A percentile compares a stretch with the other conserved stretches of the same genome.
phyloP scores from a whole-genome alignment of 2,888 invertebrate species.

The Fissipunctia ypsillon region DNA sequence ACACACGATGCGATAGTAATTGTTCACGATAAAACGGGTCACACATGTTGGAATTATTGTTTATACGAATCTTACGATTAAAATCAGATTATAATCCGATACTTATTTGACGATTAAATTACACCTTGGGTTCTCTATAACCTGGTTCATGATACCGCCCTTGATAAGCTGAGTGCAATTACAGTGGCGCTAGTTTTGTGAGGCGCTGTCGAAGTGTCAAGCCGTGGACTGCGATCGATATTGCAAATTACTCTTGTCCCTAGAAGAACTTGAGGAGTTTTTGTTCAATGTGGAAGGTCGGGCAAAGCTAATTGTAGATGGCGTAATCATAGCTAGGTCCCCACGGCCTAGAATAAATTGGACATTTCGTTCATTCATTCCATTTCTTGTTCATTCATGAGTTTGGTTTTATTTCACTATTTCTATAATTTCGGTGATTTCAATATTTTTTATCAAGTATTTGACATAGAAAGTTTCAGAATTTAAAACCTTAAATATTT shows the following conservation, averaged over 20 bases:
- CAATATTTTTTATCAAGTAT: no score
- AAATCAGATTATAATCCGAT: slow-evolving; percentile 5
- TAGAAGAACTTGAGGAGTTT: not conserved
- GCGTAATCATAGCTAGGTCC: no score
- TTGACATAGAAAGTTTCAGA: no score
- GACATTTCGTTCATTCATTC: no score
- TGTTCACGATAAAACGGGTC: slow-evolving; percentile 16
- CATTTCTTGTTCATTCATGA: no score
- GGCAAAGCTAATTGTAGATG: no score
- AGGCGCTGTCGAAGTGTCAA: not conserved
- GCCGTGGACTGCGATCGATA: not conserved
- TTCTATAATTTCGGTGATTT: no score
- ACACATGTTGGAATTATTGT: slow-evolving; percentile 15
- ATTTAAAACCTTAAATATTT: no score
- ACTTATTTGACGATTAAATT: not conserved
- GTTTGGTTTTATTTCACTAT: no score
- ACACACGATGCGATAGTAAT: not conserved
- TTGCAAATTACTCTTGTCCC: not conserved
- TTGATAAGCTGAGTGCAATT: slow-evolving; percentile 11
- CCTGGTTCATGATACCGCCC: not conserved
- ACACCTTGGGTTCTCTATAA: no score
- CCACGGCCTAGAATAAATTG: no score
- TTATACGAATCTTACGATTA: slow-evolving; percentile 23
- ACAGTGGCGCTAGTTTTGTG: not conserved
- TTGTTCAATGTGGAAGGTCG: no score